These are phyloP conservation scores for Jacana jacana DNA, from an alignment of 2,113 vertebrate species.

Conservation along the genomic window DNA sequence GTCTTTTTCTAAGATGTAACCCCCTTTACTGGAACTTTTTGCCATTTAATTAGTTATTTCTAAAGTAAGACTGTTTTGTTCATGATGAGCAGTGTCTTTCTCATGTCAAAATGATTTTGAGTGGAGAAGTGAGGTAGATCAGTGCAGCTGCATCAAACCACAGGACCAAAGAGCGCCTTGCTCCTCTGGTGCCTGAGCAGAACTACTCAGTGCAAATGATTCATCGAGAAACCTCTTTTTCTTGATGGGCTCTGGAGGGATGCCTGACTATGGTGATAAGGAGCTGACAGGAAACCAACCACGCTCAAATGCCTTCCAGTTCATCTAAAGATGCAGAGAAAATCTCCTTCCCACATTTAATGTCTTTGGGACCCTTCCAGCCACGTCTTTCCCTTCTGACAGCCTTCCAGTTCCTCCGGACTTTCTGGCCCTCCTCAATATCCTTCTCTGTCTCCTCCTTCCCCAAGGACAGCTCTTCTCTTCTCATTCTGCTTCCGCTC, in stretches of 20 bases:
- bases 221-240: not conserved
- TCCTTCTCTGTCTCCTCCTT: not conserved
- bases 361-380: slow-evolving; percentile 1
- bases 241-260: not conserved
- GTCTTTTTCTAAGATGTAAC: not conserved
- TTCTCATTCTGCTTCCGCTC: not conserved
- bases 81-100: not conserved
- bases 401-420: not conserved
- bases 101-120: not conserved
- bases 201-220: not conserved
- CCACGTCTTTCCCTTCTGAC: not conserved
- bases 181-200: not conserved
- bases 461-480: not conserved
- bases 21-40: not conserved
- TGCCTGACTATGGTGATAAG: not conserved
- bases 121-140: not conserved
- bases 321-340: not conserved
- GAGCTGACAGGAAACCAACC: slow-evolving; percentile 16
- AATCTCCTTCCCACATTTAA: not conserved
- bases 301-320: not conserved
- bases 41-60: not conserved
- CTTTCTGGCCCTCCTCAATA: not conserved
- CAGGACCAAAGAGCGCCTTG: not conserved
- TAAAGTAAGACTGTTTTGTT: not conserved
- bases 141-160: not conserved